A percentile compares a stretch with the other conserved stretches of the same genome.
These are phyloP conservation scores for Odontocerum albicorne DNA, from an alignment of 2,888 invertebrate genomes.

Conservation along the genomic window DNA sequence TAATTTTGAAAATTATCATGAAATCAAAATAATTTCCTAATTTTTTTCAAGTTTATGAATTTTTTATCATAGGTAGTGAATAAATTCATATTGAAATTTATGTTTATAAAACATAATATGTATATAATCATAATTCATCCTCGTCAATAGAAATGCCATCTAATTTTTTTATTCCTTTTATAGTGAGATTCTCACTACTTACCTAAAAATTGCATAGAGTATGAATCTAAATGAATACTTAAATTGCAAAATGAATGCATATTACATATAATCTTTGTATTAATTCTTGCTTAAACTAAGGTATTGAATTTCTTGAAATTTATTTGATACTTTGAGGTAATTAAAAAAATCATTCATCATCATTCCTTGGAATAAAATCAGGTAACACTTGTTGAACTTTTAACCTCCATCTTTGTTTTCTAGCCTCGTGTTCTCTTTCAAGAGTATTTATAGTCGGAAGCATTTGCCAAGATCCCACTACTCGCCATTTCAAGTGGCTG, in stretches of 20 bases:
- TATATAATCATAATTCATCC: too few species aligned
- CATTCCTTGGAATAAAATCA: constrained; percentile 61
- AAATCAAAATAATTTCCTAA: too few species aligned
- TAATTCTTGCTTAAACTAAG: neutral
- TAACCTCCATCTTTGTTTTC: constrained; percentile 69
- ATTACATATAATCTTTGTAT: neutral
- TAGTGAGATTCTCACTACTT: too few species aligned
- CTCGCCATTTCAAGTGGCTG: constrained; percentile 45
- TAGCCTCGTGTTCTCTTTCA: constrained; percentile 67
- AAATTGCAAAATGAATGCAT: neutral
- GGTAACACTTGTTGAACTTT: constrained; percentile 73
- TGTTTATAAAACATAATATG: too few species aligned
- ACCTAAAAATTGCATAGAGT: too few species aligned
- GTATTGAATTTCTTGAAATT: neutral
- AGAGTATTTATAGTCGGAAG: constrained; percentile 65
- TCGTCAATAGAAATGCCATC: too few species aligned
- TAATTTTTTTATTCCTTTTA: too few species aligned
- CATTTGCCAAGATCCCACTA: constrained; percentile 63
- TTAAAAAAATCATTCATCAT: neutral
- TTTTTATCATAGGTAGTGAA: too few species aligned
- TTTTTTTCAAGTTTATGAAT: too few species aligned
- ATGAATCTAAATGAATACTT: too few species aligned
- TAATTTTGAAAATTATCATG: too few species aligned
- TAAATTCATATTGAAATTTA: too few species aligned
- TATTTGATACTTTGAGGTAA: neutral